These are phyloP conservation scores for Todiramphus chloris DNA, from an alignment of 2,113 vertebrate species.

Conservation along the genomic window DNA sequence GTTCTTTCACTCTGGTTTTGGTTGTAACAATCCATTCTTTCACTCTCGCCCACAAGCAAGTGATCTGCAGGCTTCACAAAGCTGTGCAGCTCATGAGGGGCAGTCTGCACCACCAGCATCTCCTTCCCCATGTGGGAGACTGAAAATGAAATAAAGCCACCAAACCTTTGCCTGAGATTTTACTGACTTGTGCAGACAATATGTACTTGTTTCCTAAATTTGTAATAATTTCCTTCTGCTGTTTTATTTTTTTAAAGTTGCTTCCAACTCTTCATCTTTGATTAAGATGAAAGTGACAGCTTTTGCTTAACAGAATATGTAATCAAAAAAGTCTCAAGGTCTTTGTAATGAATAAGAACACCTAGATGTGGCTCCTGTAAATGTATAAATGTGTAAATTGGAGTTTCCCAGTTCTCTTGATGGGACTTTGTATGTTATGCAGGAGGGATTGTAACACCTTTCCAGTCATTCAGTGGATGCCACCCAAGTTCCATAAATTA, in stretches of 20 bases:
- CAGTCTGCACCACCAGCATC: not conserved
- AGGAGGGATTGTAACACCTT: not conserved
- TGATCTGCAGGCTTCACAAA: not conserved
- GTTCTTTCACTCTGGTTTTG: not conserved
- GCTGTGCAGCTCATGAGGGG: accelerated
- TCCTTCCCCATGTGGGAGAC: not conserved
- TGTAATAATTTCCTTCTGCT: not conserved
- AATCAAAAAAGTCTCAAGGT: not conserved
- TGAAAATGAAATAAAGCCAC: not conserved
- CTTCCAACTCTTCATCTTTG: not conserved
- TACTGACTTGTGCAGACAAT: not conserved
- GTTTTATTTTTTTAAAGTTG: not conserved
- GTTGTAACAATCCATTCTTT: not conserved
- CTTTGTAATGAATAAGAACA: not conserved
- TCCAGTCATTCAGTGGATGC: not conserved
- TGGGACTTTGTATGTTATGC: not conserved
- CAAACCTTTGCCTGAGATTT: not conserved
- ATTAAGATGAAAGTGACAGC: not conserved
- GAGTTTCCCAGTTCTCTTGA: not conserved
- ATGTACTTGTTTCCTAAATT: not conserved
- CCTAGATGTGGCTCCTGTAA: not conserved
- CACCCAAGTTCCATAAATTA: not conserved
- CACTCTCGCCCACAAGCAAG: not conserved
- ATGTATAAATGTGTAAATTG: not conserved
- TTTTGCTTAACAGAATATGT: not conserved